phyloP scores from a whole-genome alignment of 2,888 invertebrate species.

The Pristionchus exspectatus region DNA sequence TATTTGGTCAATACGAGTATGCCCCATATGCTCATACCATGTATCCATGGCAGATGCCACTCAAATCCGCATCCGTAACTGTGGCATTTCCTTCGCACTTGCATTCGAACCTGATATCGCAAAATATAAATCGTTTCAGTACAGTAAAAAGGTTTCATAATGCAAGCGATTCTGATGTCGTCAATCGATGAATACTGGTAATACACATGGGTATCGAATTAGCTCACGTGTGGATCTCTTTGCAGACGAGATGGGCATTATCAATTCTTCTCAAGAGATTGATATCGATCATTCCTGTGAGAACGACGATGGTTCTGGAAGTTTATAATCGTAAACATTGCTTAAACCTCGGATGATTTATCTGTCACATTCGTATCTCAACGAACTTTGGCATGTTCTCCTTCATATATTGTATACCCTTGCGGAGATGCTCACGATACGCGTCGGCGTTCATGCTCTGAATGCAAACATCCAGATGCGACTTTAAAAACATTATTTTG shows the following conservation, averaged over 20 bases:
- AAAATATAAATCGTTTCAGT: not conserved
- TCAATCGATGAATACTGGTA: not conserved
- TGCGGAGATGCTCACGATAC: conserved; percentile 14
- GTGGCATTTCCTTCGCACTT: conserved; percentile 66
- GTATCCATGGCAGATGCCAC: conserved; percentile 64
- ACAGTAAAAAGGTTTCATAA: not conserved
- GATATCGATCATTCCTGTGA: conserved; percentile 74
- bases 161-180: not conserved
- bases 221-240: conserved; percentile 63
- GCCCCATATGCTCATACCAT: conserved; percentile 59
- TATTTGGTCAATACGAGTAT: not conserved
- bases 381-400: conserved; percentile 14
- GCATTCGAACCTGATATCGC: conserved; percentile 65
- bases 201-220: not conserved
- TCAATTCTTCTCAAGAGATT: conserved; percentile 69
- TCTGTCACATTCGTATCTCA: not conserved
- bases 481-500: not conserved
- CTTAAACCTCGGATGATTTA: not conserved
- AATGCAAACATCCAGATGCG: not conserved
- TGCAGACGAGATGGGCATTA: conserved; percentile 68
- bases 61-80: conserved; percentile 67
- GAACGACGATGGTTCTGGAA: conserved; percentile 67
- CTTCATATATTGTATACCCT: conserved; percentile 25
- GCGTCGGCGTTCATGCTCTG: not conserved
- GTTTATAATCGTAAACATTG: not conserved